Evolutionary conservation across 1,140 invertebrate genomes (phyloP).

Genomic region (Dysdera silvatica): DNA sequence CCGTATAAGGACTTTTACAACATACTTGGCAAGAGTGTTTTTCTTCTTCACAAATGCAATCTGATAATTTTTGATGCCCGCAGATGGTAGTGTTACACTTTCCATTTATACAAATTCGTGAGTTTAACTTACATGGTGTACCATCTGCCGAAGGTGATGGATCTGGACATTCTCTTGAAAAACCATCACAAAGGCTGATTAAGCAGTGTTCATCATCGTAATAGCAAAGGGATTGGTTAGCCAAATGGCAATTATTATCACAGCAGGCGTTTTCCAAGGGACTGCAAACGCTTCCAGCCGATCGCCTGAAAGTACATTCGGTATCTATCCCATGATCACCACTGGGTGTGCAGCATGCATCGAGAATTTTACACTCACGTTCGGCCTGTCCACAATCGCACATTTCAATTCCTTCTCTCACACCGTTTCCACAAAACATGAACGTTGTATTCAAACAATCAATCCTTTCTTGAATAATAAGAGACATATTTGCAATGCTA

Average conservation of each 20-base stretch:
- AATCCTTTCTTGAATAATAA: neutral
- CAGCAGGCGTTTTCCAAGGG: slow-evolving; percentile 13
- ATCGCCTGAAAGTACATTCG: neutral
- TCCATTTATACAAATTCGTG: slow-evolving; percentile 8
- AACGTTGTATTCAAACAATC: neutral
- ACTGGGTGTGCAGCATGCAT: slow-evolving; percentile 8
- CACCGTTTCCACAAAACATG: slow-evolving; percentile 5
- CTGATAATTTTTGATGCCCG: neutral
- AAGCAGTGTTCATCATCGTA: neutral
- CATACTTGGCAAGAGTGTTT: neutral
- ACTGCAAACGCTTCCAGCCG: neutral
- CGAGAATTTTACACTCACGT: neutral
- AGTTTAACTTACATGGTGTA: neutral
- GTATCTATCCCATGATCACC: neutral
- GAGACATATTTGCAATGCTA: neutral
- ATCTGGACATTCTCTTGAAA: neutral
- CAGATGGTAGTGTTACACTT: slow-evolving; percentile 11
- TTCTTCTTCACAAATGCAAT: neutral
- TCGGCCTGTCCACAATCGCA: slow-evolving; percentile 12
- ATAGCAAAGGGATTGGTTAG: neutral
- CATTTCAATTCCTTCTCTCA: slow-evolving; percentile 7
- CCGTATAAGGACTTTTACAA: neutral
- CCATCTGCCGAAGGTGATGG: neutral
- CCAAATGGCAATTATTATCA: neutral
- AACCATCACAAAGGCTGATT: slow-evolving; percentile 2